Base-by-base conservation (phyloP, 2,113 vertebrate species). In the Melanerpes aurifrons region DNA sequence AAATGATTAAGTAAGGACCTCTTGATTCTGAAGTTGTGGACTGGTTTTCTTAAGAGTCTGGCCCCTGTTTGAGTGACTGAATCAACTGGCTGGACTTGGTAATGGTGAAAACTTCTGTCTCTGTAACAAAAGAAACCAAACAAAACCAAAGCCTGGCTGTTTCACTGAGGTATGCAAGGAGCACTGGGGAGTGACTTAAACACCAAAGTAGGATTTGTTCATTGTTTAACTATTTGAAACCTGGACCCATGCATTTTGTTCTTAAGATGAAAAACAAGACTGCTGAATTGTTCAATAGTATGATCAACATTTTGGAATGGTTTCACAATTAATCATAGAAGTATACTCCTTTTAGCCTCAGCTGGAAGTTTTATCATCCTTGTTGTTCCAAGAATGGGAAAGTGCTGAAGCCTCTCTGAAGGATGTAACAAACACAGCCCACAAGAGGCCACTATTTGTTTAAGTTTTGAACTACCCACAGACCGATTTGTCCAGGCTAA, bases 361-460 rank as follows among this genome's bases (percentile, higher is more conserved):
- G 29, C n/a, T 77, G 90, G n/a, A 77, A 37, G 18, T 28, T 74
- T 81, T 80, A 59, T 79, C 4, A 0, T 68, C 43, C 31, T 86
- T 86, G 10, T 73, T 85, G 32, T 22, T 92, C n/a, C 45, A 76
- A 82, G 45, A 86, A 32, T 35, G 15, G 45, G 58, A 48, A 89
- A 79, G 25, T 78, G 82, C 86, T 90, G 81, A 91, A 93, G 63
- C 22, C 82, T 73, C 18, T 57, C 61, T 63, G 63, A 90, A 69
- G 26, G 59, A 83, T 89, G 56, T 92, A 86, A 93, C 84, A 64
- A 64, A 31, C 63, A 82, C 68, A 93, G 88, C 84, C 92, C 94
- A 93, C 82, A 90, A 86, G 94, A 94, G 90, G 84, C 86, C 86
- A 91, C 66, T 89, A 70, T 90, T 32, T 74, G 86, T 92, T 94